Evolutionary conservation across 2,113 vertebrate species (phyloP).

Genomic region (Oreochromis spilurus): DNA sequence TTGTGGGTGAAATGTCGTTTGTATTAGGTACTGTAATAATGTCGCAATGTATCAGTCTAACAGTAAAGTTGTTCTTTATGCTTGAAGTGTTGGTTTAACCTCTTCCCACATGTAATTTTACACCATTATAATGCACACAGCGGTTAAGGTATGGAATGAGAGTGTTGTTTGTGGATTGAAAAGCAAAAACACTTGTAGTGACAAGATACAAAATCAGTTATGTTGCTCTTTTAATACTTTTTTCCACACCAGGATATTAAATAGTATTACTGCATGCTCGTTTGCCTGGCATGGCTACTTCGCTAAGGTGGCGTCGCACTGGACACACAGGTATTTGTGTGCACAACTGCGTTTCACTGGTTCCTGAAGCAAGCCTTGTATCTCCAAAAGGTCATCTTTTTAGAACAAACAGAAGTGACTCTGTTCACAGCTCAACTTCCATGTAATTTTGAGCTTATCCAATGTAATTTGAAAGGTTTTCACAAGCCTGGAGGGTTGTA

Average conservation of each 20-base stretch:
- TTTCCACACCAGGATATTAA: neutral
- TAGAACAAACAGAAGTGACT: neutral
- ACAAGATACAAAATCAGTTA: neutral
- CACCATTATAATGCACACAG: neutral
- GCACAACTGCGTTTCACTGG: neutral
- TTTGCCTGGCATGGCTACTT: neutral
- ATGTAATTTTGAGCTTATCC: neutral
- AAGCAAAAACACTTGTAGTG: too few species aligned
- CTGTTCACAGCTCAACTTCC: neutral
- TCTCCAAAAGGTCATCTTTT: neutral
- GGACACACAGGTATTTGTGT: neutral
- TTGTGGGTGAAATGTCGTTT: neutral
- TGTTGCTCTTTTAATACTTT: neutral
- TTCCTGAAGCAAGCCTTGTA: neutral
- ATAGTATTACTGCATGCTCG: neutral
- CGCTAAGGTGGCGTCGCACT: neutral
- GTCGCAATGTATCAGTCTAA: neutral
- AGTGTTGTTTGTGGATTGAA: neutral
- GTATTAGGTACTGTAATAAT: neutral
- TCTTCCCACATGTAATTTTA: neutral
- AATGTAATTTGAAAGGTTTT: constrained; percentile 2
- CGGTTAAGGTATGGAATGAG: neutral
- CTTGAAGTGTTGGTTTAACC: neutral
- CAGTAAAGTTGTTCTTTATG: neutral
- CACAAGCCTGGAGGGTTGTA: neutral